Evolutionary conservation across 2,888 invertebrate genomes (phyloP).

Genomic region (Habrosyne pyritoides): DNA sequence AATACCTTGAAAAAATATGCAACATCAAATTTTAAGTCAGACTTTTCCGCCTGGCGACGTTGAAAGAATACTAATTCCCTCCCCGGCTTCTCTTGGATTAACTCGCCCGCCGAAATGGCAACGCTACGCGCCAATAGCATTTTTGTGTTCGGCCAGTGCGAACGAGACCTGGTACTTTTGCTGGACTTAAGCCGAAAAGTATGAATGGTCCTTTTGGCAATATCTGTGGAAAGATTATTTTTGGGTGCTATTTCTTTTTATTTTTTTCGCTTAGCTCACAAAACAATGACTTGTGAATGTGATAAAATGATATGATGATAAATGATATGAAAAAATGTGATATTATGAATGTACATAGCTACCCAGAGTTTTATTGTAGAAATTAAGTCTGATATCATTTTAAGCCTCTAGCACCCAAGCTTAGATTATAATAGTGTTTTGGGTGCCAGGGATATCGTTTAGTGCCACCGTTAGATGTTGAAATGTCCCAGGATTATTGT

Average conservation of each 20-base stretch:
- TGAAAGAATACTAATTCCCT: conserved; percentile 57
- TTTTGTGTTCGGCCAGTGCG: conserved; percentile 5
- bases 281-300: no score
- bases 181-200: conserved; percentile 6
- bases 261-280: no score
- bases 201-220: conserved; percentile 6
- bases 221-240: not conserved
- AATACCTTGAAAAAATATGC: conserved; percentile 24
- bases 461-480: no score
- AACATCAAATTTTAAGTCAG: conserved; percentile 47
- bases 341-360: no score
- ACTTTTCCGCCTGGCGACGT: conserved; percentile 44
- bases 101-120: conserved; percentile 40
- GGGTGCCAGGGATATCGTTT: no score
- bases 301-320: no score
- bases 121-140: conserved; percentile 10
- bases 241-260: not conserved
- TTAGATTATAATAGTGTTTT: no score
- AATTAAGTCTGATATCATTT: no score
- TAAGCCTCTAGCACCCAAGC: no score
- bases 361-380: no score
- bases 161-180: conserved; percentile 6
- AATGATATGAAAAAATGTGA: no score
- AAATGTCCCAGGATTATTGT: not conserved
- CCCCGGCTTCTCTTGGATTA: conserved; percentile 37